Evolutionary conservation across 2,888 invertebrate species (phyloP).

Genomic region (Neoaliturus tenellus): DNA sequence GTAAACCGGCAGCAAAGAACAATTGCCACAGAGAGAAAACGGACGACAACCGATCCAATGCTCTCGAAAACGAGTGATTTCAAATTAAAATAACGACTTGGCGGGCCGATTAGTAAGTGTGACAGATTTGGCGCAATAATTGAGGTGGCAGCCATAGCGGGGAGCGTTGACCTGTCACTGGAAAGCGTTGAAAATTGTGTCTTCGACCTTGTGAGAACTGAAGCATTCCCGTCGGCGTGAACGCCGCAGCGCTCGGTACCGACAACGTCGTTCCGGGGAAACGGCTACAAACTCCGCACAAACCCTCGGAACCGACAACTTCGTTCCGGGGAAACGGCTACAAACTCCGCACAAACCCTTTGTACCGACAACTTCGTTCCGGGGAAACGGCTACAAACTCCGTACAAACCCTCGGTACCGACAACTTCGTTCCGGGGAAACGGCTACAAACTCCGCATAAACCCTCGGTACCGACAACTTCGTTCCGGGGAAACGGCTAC

Average conservation of each 20-base stretch:
- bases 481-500: too few relatives aligned
- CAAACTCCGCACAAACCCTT: too few relatives aligned
- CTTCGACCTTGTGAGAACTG: slow-evolving; percentile 56
- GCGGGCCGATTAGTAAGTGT: slow-evolving; percentile 38
- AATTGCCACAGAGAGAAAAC: slow-evolving; percentile 17
- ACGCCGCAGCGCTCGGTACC: neutral
- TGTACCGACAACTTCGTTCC: too few relatives aligned
- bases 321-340: too few relatives aligned
- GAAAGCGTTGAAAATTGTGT: slow-evolving; percentile 65
- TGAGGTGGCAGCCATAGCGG: slow-evolving; percentile 55
- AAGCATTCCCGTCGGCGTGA: slow-evolving; percentile 35
- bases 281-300: too few relatives aligned
- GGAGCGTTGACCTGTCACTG: slow-evolving; percentile 57
- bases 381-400: too few relatives aligned
- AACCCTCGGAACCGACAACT: too few relatives aligned
- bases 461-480: too few relatives aligned
- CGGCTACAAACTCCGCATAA: too few relatives aligned
- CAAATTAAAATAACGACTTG: slow-evolving; percentile 31
- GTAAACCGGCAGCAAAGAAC: too few relatives aligned
- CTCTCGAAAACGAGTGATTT: slow-evolving; percentile 27
- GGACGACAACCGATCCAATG: neutral
- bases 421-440: too few relatives aligned
- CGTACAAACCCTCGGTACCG: too few relatives aligned
- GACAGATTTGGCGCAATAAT: slow-evolving; percentile 45
- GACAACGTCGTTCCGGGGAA: neutral